Percentiles rank a stretch among this genome's conserved stretches.
These are phyloP conservation scores for Polydrusus tereticollis DNA, from an alignment of 2,888 invertebrate genomes.

Conservation along the genomic window DNA sequence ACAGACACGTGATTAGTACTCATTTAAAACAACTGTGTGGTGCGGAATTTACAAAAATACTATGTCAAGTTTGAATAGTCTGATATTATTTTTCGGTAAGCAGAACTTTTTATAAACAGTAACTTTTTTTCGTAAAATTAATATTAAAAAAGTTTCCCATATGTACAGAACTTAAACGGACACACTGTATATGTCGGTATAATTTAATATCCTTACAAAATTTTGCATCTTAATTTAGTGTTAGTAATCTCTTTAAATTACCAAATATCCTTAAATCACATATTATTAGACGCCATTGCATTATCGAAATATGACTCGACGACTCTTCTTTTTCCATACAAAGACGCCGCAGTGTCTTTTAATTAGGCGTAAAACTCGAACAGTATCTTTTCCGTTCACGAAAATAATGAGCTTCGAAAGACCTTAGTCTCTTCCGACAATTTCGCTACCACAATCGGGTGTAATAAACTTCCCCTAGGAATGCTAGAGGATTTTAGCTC, in stretches of 20 bases:
- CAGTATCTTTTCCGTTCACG: neutral
- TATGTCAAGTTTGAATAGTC: too few relatives aligned
- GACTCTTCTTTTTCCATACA: neutral
- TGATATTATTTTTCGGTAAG: too few relatives aligned
- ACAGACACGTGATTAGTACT: too few relatives aligned
- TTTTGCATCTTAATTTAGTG: too few relatives aligned
- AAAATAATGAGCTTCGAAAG: slow-evolving; percentile 2
- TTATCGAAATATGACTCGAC: neutral
- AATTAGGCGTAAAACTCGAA: slow-evolving; percentile 2
- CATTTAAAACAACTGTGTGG: too few relatives aligned
- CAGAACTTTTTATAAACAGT: too few relatives aligned
- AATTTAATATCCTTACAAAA: too few relatives aligned
- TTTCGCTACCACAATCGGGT: neutral
- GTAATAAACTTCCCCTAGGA: slow-evolving; percentile 10
- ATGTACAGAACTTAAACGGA: too few relatives aligned
- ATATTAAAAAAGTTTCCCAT: too few relatives aligned
- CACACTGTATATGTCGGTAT: neutral
- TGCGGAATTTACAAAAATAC: too few relatives aligned
- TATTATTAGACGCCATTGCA: neutral
- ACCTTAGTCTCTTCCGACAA: neutral
- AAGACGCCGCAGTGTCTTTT: neutral
- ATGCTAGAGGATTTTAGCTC: neutral
- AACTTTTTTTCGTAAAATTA: neutral
- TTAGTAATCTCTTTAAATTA: too few relatives aligned
- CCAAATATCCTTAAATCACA: too few relatives aligned